Evolutionary conservation across 1,140 invertebrate genomes (phyloP).

Genomic region (Oryctes rhinoceros): DNA sequence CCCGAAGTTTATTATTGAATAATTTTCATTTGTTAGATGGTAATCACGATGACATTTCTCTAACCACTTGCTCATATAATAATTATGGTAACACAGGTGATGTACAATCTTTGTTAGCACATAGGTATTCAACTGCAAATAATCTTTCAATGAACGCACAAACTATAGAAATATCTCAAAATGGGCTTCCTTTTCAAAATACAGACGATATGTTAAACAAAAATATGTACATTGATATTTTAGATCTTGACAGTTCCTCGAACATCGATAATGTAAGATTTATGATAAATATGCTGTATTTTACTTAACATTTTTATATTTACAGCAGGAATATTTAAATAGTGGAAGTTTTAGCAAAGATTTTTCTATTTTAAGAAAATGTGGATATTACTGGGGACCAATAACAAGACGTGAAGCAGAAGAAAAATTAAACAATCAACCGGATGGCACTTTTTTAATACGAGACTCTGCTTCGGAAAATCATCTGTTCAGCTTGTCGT

Average conservation of each 20-base stretch:
- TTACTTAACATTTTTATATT: not conserved
- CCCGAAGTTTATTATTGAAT: not conserved
- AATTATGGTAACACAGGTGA: not conserved
- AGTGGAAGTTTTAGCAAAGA: constrained; percentile 25
- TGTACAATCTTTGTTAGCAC: not conserved
- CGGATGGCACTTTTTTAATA: constrained; percentile 82
- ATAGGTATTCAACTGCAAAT: constrained; percentile 2
- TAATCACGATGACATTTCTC: constrained; percentile 5
- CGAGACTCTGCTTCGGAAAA: constrained; percentile 78
- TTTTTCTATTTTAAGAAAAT: constrained; percentile 42
- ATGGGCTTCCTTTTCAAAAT: not conserved
- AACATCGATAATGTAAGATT: constrained; percentile 20
- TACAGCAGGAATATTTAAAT: constrained; percentile 23
- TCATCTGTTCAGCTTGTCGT: constrained; percentile 76
- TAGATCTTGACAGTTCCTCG: constrained; percentile 26
- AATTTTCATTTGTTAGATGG: constrained; percentile 2
- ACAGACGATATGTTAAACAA: constrained; percentile 11
- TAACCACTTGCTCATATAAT: constrained; percentile 13
- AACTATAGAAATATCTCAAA: not conserved
- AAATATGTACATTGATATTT: constrained; percentile 24
- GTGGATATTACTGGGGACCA: constrained; percentile 65
- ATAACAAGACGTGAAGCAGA: constrained; percentile 62
- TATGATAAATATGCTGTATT: not conserved
- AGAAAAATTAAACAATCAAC: constrained; percentile 68
- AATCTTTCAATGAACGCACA: not conserved